Evolutionary conservation across 2,888 invertebrate species (phyloP), one percentile per base, ranked within the genome.

Genomic region (Pomacea canaliculata): DNA sequence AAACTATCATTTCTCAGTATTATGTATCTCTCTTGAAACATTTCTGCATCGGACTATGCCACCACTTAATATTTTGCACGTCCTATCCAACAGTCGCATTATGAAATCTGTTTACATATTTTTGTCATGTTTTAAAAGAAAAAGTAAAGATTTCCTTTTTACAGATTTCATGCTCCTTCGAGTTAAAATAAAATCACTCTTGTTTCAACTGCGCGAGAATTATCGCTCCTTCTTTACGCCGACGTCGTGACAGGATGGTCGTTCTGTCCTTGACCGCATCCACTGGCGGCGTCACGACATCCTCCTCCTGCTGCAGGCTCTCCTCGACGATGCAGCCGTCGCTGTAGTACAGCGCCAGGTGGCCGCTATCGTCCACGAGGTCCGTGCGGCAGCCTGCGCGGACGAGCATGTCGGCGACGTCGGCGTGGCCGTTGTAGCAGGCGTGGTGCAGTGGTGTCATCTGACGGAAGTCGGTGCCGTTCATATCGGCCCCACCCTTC

Each of bases 401-500:
- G 10, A 86, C 69, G 7, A 87, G 81, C 13, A 83, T 79, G 10
- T 78, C 71, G 19, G 81, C 83, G 7, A 84, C 78, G 8, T 82
- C 78, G 12, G 76, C 59, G 70, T 85, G 80, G 56, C 81, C 80
- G 48, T 81, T 72, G 37, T 80, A 72, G 5, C 82, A 83, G 19
- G 86, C 86, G n/a, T 83, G 79, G 78, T 88, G 87, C 8, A 88
- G 79, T 7, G 85, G 81, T 49, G 86, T 86, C 76, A 80, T 85
- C 76, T 85, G 84, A 56, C 80, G 84, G 60, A 87, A 81, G 75
- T 88, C 86, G 10, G 83, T 80, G 71, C 85, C 78, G 79, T 88
- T 85, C 27, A 84, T 78, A 49, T 86, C 86, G 16, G 84, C 84
- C 27, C 77, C 83, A 12, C 85, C 83, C 73, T 83, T 82, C 10